Evolutionary conservation across 2,797 vertebrate genomes (phyloP), one percentile per base, ranked within the genome.

Genomic region (Glyptemys insculpta): DNA sequence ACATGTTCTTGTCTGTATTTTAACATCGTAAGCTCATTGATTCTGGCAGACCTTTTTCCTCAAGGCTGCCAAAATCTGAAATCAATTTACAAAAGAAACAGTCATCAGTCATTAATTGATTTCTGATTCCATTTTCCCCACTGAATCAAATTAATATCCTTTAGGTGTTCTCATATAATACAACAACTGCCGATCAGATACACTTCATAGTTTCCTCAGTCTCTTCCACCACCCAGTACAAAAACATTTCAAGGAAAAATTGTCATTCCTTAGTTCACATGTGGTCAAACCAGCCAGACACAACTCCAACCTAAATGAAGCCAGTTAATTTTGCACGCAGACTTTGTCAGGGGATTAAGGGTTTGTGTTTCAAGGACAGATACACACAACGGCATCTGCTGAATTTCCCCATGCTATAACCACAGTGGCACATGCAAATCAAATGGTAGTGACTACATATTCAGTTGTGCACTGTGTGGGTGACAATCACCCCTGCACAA

Each of bases 101-200:
- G 95, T 96, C 89, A 97, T 96, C 96, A 94, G 92, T 97, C 96
- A 96, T 96, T 97, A 97, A 98, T 83, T 97, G 97, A 98, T 97
- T 97, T 98, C 94, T 95, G 91, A 98, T 97, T 96, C 49, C n/a
- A 74, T 95, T 84, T 91, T 93, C 72, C 92, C 93, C 41, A 89
- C 95, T 93, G 87, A 96, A 94, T 95, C 90, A 95, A 94, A 97
- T 93, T 59, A 72, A 95, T 10, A 9, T 3, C 50, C 6, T 79
- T 79, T 18, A 83, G 85, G 81, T 44, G 47, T 50, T 94, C 84
- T 91, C 31, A 94, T 91, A 81, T 72, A 95, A 97, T 96, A 79
- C 83, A 86, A 37, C 12, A 27, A 87, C 27, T 83, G 59, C 14
- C 62, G 41, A 94, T 44, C 88, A 83, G 85, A 78, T n/a, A 44